A percentile compares a stretch with the other conserved stretches of the same genome.
phyloP scores from a whole-genome alignment of 1,140 invertebrate species.

The Thalassaphorura encarpata region DNA sequence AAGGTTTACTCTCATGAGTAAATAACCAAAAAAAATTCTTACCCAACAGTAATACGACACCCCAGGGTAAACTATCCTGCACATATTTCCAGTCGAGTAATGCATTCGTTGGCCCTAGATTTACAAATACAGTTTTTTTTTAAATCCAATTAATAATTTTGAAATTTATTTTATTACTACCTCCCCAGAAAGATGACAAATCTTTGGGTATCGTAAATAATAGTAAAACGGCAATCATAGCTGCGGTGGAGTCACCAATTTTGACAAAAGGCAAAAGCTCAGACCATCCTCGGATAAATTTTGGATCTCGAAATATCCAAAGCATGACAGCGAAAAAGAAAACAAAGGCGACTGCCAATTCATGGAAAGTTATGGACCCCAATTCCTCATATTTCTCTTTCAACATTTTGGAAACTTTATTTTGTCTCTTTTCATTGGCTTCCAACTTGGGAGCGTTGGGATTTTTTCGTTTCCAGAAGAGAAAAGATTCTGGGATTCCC shows the following conservation, averaged over 20 bases:
- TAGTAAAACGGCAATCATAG: neutral
- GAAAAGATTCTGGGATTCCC: conserved; percentile 39
- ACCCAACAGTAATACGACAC: conserved; percentile 36
- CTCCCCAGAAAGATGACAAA: neutral
- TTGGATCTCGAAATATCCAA: conserved; percentile 79
- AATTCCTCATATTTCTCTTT: conserved; percentile 59
- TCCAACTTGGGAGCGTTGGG: too few species aligned
- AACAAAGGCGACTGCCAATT: conserved; percentile 57
- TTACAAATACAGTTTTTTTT: neutral
- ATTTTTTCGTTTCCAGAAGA: conserved; percentile 5
- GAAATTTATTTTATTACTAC: neutral
- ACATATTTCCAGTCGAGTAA: conserved; percentile 70
- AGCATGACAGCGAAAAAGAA: conserved; percentile 67
- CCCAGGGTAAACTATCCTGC: conserved; percentile 67
- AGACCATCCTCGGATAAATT: conserved; percentile 69
- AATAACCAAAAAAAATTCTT: too few species aligned
- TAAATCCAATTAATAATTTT: neutral
- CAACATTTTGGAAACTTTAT: conserved; percentile 40
- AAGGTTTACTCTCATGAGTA: too few species aligned
- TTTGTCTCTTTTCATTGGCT: neutral
- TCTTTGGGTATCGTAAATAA: conserved; percentile 9
- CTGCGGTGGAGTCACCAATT: conserved; percentile 29
- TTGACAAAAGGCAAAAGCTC: conserved; percentile 45
- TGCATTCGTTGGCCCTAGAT: conserved; percentile 33
- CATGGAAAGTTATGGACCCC: conserved; percentile 68